phyloP scores from a whole-genome alignment of 1,140 invertebrate genomes.

The Calliopsis andreniformis region DNA sequence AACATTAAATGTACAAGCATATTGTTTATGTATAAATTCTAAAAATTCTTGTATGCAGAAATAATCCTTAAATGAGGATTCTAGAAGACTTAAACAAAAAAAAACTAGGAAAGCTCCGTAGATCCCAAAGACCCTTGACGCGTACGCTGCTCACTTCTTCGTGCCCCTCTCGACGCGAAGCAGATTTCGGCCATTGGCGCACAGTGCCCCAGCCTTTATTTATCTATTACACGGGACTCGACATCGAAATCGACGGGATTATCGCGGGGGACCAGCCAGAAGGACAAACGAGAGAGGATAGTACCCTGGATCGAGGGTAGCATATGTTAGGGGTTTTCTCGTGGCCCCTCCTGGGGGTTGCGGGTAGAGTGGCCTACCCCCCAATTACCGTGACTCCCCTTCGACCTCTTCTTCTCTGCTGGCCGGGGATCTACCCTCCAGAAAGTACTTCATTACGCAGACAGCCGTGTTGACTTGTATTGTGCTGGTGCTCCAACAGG shows the following conservation, averaged over 20 bases:
- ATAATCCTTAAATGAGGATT: too few species aligned
- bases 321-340: conserved; percentile 78
- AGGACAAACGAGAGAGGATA: not conserved
- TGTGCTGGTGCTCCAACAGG: conserved; percentile 72
- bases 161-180: conserved; percentile 34
- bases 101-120: not conserved
- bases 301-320: conserved; percentile 58
- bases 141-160: conserved; percentile 47
- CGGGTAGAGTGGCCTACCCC: conserved; percentile 78
- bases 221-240: conserved; percentile 78
- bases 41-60: too few species aligned
- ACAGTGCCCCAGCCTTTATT: conserved; percentile 73
- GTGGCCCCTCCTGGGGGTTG: conserved; percentile 70
- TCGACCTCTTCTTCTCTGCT: conserved; percentile 60
- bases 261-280: conserved; percentile 32
- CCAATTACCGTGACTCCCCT: conserved; percentile 78
- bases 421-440: conserved; percentile 71
- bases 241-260: conserved; percentile 74
- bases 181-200: conserved; percentile 37
- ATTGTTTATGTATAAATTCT: too few species aligned
- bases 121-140: conserved; percentile 40
- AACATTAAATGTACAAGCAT: too few species aligned
- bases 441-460: conserved; percentile 82
- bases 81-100: too few species aligned
- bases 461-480: conserved; percentile 83